Evolutionary conservation across 1,140 invertebrate genomes (phyloP).

Genomic region (Trichonephila inaurata): DNA sequence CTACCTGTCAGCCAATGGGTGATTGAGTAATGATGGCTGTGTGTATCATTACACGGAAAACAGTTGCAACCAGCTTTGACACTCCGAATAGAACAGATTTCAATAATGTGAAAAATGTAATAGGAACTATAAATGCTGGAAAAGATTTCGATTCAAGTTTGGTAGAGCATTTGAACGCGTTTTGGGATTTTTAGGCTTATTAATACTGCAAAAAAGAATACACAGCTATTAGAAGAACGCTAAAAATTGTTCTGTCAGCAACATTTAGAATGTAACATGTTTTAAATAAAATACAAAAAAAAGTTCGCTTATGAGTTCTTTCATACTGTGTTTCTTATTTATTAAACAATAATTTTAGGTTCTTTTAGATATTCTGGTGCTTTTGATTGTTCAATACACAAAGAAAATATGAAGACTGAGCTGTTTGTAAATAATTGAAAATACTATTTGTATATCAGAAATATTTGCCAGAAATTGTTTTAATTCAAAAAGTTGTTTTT

Average conservation of each 20-base stretch:
- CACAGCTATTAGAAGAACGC: not conserved
- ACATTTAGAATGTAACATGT: not conserved
- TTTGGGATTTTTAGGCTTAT: not conserved
- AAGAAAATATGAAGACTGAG: too few relatives aligned
- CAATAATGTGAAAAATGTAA: not conserved
- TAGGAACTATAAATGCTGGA: not conserved
- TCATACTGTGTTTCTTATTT: too few relatives aligned
- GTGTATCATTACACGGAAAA: not conserved
- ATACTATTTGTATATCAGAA: too few relatives aligned
- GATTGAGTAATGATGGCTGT: conserved; percentile 17
- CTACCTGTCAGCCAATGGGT: not conserved
- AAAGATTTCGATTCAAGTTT: not conserved
- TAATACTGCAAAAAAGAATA: not conserved
- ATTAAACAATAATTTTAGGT: too few relatives aligned
- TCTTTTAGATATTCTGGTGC: too few relatives aligned
- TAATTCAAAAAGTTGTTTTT: too few relatives aligned
- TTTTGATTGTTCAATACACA: too few relatives aligned
- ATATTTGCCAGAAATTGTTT: too few relatives aligned
- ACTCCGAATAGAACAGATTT: not conserved
- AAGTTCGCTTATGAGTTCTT: not conserved
- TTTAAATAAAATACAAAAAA: too few relatives aligned
- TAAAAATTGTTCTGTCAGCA: not conserved
- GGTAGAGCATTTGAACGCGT: not conserved
- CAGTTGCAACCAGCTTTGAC: not conserved
- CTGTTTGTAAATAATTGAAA: too few relatives aligned